Evolutionary conservation across 2,888 invertebrate genomes (phyloP), one percentile per base, ranked within the genome.

Genomic region (Idaea dimidiata): DNA sequence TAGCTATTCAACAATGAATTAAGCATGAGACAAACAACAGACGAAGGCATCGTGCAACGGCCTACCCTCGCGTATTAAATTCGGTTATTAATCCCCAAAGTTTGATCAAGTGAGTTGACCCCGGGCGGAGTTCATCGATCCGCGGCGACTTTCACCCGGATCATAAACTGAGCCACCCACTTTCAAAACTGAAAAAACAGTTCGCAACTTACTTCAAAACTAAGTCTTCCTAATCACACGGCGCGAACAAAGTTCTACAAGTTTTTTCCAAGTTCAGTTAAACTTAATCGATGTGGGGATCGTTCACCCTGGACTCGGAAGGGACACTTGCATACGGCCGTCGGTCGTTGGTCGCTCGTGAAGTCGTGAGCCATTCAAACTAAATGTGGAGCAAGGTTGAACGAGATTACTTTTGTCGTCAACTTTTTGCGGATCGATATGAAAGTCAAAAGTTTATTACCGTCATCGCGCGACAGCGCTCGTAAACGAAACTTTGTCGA

Each of bases 191-290:
- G 88, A 87, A 91, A 90, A 91, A 90, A 86, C 89, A 87, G 86
- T 89, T 88, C 86, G 82, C 85, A 84, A 87, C 89, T 89, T 86
- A 89, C 88, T 91, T 91, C 87, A 88, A 84, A 92, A 92, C 91
- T 91, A 91, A 92, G 90, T 91, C 90, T 86, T 90, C 89, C 91
- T 92, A 92, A 92, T 92, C 92, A 92, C 90, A 87, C 87, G 86
- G 88, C 89, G 88, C 86, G 88, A 86, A 87, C 86, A 84, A 90
- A 91, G 82, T 91, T 90, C 80, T 70, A 72, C 77, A 86, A 90
- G 89, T 91, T 90, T 92, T 91, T 91, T 91, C 87, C 89, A 90
- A 92, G 90, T 91, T 91, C 88, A 88, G 84, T 83, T 84, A 79
- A 90, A 90, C 83, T 91, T 88, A 88, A 89, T 91, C 89, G 90